Base-by-base conservation (phyloP, 1,140 invertebrate genomes). In the Eurosta solidaginis region DNA sequence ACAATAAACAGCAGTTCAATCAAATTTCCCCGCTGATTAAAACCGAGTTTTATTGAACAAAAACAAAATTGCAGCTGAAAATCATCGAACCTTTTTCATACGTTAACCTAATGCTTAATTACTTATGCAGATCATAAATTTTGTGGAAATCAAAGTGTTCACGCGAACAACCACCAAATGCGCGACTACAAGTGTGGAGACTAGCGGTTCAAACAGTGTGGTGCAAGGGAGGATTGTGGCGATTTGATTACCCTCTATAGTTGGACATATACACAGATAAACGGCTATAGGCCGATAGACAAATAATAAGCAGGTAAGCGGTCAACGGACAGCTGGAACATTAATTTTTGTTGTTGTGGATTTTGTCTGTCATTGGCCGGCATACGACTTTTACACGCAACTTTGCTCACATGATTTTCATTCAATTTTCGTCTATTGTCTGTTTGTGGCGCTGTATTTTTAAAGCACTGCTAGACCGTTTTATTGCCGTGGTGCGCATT, bases 311-410 rank as follows among this genome's bases (percentile, higher is more conserved):
- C 17, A 14, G 12, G 25, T 59, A 17, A n/a, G n/a, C 3, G 5
- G 59, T 9, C 36, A n/a, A 33, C n/a, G n/a, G n/a, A 54, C 59
- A 68, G 59, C 59, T 68, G 59, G 36, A 33, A 29, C 59, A 68
- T 68, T 68, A 68, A 68, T 68, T 68, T 68, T 47, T 68, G 33
- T 40, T 40, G 36, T 27, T 68, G 17, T 68, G 20, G 59, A 40
- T 33, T 25, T 33, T 22, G 54, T 9, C 36, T 40, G 59, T 68
- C 59, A 68, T 22, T 68, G 59, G 59, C 59, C 59, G 36, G 59
- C 59, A 9, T 42, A 33, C 33, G 59, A 68, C 17, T 68, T 68
- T 20, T 40, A 40, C 59, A 40, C 33, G 36, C 4, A 7, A 20
- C n/a, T 20, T 42, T 33, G 40, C 33, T 68, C n/a, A 7, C n/a